Evolutionary conservation across 1,140 invertebrate species (phyloP).

Genomic region (Drosophila baimaii): DNA sequence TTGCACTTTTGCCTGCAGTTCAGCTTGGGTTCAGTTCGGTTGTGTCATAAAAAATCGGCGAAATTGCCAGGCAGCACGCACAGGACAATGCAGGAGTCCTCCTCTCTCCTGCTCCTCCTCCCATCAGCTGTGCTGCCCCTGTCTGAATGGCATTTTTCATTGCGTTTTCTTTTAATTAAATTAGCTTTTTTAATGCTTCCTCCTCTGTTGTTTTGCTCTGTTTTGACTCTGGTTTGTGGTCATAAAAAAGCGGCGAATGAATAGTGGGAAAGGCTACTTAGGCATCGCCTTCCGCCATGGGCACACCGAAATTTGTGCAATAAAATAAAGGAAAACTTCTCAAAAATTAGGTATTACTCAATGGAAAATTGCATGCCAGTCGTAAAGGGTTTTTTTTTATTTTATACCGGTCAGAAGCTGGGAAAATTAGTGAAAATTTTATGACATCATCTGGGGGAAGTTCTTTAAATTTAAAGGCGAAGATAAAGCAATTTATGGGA

Average conservation of each 20-base stretch:
- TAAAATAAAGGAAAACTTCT: slow-evolving; percentile 20
- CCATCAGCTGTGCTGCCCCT: slow-evolving; percentile 4
- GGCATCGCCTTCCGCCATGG: slow-evolving; percentile 21
- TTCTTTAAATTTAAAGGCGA: not conserved
- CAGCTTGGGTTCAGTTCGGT: slow-evolving; percentile 47
- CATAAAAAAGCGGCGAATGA: slow-evolving; percentile 28
- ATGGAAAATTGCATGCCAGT: slow-evolving; percentile 43
- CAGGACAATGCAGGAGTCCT: slow-evolving; percentile 61
- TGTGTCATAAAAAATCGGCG: slow-evolving; percentile 74
- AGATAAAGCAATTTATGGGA: not conserved
- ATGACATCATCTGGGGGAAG: not conserved
- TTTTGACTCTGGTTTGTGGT: slow-evolving; percentile 55
- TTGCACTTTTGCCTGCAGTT: slow-evolving; percentile 56
- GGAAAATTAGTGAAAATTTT: slow-evolving; percentile 2
- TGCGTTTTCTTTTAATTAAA: slow-evolving; percentile 83
- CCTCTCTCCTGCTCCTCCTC: slow-evolving; percentile 7
- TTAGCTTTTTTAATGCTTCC: slow-evolving; percentile 78
- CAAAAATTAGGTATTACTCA: slow-evolving; percentile 47
- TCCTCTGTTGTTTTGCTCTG: slow-evolving; percentile 55
- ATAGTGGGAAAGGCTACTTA: slow-evolving; percentile 29
- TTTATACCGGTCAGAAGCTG: not conserved
- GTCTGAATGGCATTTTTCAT: slow-evolving; percentile 74
- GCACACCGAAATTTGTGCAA: slow-evolving; percentile 29
- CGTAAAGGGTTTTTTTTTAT: slow-evolving; percentile 25
- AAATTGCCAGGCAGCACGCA: slow-evolving; percentile 76